A percentile compares a stretch with the other conserved stretches of the same genome.
Conservation (phyloP, 2,797 vertebrate species). For the Liparis tanakae region DNA sequence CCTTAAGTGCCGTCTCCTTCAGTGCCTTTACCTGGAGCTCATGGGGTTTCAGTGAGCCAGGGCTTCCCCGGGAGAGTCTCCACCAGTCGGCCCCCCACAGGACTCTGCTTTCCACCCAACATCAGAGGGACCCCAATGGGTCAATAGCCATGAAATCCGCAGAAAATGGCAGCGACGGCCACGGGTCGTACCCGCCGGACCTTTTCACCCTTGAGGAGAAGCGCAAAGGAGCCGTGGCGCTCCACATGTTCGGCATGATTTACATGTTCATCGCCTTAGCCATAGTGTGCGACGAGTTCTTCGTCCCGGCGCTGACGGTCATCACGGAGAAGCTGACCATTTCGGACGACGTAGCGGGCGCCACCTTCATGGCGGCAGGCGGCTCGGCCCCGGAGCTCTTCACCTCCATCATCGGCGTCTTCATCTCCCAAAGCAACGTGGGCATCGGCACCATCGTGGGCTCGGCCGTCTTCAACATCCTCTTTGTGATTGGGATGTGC, state of each 20-base stretch:
- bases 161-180: conserved; percentile 73
- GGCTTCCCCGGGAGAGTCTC: conserved; percentile 70
- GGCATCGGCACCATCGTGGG: conserved; percentile 99
- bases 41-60: conserved; percentile 68
- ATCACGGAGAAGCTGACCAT: conserved; percentile 96
- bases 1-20: conserved; percentile 89
- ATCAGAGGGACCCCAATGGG: conserved; percentile 77
- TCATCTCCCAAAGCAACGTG: conserved; percentile 98
- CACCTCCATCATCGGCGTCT: conserved; percentile 97
- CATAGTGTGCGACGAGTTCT: conserved; percentile 98
- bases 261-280: conserved; percentile 99
- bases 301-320: conserved; percentile 96
- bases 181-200: conserved; percentile 92
- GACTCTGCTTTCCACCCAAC: conserved; percentile 91
- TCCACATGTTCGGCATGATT: conserved; percentile 97
- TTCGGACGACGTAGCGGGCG: conserved; percentile 97
- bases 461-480: conserved; percentile 98
- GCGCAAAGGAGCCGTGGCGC: conserved; percentile 89
- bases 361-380: conserved; percentile 98
- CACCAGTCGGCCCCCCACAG: conserved; percentile 82
- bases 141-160: conserved; percentile 79
- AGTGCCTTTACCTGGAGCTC: conserved; percentile 92
- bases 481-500: conserved; percentile 99
- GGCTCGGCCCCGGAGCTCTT: conserved; percentile 98
- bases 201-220: conserved; percentile 88